Evolutionary conservation across 2,888 invertebrate species (phyloP).

Genomic region (Noctua janthina): DNA sequence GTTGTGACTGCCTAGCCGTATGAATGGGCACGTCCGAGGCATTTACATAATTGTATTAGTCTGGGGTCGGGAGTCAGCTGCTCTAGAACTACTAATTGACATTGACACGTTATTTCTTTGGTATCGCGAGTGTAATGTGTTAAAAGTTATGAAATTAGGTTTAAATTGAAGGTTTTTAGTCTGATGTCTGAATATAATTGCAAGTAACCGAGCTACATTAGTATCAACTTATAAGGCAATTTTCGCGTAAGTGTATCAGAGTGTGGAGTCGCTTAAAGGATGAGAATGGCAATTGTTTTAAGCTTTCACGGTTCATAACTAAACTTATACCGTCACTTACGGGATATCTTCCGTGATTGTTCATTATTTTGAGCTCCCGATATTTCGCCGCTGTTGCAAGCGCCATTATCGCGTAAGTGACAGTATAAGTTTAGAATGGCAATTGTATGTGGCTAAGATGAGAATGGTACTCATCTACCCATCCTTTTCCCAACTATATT

Average conservation of each 20-base stretch:
- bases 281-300: neutral
- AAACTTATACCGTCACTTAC: no score
- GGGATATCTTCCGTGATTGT: no score
- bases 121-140: conserved; percentile 5
- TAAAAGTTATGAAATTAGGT: neutral
- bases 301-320: no score
- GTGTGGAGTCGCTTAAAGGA: fast-evolving
- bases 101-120: conserved; percentile 59
- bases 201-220: no score
- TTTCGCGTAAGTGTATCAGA: neutral
- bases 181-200: neutral
- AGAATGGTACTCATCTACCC: neutral
- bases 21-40: conserved; percentile 57
- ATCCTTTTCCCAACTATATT: neutral
- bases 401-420: no score
- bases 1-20: conserved; percentile 32
- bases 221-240: no score
- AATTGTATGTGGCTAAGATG: neutral
- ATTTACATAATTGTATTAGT: conserved; percentile 73
- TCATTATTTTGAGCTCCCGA: no score
- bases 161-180: neutral
- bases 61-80: conserved; percentile 53
- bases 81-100: conserved; percentile 60
- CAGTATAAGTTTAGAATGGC: no score
- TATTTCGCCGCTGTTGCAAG: no score